A percentile compares a stretch with the other conserved stretches of the same genome.
Conservation (phyloP, 2,797 vertebrate species). For the Myiotriccus ornatus region DNA sequence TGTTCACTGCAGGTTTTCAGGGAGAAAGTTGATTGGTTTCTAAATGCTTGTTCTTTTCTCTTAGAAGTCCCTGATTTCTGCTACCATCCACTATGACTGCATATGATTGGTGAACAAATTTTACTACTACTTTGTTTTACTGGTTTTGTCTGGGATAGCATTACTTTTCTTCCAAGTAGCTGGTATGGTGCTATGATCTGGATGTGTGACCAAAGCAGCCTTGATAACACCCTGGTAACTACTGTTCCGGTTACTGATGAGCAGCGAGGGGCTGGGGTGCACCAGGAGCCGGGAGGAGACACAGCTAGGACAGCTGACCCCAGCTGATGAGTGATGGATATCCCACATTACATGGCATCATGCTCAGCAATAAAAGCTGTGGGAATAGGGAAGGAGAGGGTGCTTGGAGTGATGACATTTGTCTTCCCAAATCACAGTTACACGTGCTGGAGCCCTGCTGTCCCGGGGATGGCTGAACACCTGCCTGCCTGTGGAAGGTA, state of each 20-base stretch:
- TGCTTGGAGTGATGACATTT: rapidly evolving
- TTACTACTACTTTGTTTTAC: neutral
- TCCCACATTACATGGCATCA: rapidly evolving
- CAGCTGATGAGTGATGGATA: rapidly evolving
- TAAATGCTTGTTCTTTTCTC: neutral
- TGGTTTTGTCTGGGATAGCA: neutral
- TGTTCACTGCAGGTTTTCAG: neutral
- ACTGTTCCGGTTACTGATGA: neutral
- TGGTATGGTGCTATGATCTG: neutral
- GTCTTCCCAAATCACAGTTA: rapidly evolving
- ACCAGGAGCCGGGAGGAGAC: neutral
- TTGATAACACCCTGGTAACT: neutral
- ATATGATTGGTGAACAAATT: neutral
- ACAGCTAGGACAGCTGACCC: neutral
- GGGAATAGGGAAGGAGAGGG: neutral
- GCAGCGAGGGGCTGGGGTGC: neutral
- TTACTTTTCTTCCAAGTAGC: neutral
- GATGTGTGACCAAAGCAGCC: neutral
- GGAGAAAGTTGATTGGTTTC: neutral
- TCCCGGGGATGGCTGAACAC: rapidly evolving
- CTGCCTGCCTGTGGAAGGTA: rapidly evolving
- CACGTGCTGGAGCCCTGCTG: neutral
- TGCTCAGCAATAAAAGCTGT: neutral
- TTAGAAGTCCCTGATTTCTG: neutral
- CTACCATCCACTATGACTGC: neutral